Base-by-base conservation (phyloP, 1,140 invertebrate genomes). In the Conopomorpha cramerella region DNA sequence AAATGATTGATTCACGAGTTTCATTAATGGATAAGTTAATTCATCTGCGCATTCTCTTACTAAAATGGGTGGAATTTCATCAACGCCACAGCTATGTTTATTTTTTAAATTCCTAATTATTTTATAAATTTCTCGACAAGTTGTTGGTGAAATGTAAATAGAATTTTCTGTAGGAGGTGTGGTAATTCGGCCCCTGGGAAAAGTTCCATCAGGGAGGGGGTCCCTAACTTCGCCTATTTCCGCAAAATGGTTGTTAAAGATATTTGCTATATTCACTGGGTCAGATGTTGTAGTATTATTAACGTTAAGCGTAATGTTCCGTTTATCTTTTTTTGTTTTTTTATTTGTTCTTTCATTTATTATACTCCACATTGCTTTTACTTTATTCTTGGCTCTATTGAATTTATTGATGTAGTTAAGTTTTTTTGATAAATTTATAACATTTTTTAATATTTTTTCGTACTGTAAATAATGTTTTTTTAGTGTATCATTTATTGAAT, bases 361-460 rank as follows among this genome's bases (percentile, higher is more conserved):
- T 19, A 37, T 25, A n/a, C 30, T 14, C 36, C 29, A 37, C 28
- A 30, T 37, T 2, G 28, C 16, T 37, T 15, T 37, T 2, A 23
- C 17, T 3, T 14, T 23, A 12, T 37, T 37, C 1, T 30, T 16
- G 1, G 36, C 30, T 12, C 23, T 37, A 15, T 23, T 14, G 10
- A 30, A 23, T 23, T 8, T 37, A 11, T 30, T 30, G 11, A 17
- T 30, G 11, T 23, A 25, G 2, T 31, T 6, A 1, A 13, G 18
- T 19, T 30, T 30, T 18, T 37, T 37, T 23, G 36, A 12, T 4
- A 4, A 8, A 7, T 17, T 10, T 14, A 37, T 29, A 1, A 12
- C 8, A n/a, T 23, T 37, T 23, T 37, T 37, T 30, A 37, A 10
- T 19, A 37, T 4, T 14, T 37, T 37, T 37, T 30, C 29, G 17